These are phyloP conservation scores for Cremastinae sp. DNA, from an alignment of 2,888 invertebrate species.

Conservation along the genomic window DNA sequence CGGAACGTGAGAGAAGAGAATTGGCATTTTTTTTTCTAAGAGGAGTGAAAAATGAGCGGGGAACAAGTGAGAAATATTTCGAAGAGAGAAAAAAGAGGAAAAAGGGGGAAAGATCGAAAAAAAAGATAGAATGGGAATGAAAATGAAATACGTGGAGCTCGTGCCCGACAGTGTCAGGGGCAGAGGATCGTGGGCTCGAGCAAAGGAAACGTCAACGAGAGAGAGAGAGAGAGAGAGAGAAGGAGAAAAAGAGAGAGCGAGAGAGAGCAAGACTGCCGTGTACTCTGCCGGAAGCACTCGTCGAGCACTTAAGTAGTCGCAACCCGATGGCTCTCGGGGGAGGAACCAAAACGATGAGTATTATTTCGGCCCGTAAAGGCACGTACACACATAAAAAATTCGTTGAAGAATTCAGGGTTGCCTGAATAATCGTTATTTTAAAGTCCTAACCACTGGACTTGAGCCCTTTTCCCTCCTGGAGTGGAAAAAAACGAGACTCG, in stretches of 20 bases:
- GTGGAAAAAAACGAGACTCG: not conserved
- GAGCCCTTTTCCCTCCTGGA: slow-evolving; percentile 7
- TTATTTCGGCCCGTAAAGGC: slow-evolving; percentile 57
- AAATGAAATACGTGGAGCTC: no score
- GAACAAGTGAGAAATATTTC: no score
- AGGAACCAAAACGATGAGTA: slow-evolving; percentile 60
- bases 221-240: slow-evolving; percentile 12
- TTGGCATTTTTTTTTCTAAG: no score
- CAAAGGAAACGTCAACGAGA: slow-evolving; percentile 8
- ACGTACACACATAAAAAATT: not conserved
- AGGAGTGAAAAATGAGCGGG: no score
- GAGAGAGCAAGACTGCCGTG: slow-evolving; percentile 63
- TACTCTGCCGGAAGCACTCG: slow-evolving; percentile 68
- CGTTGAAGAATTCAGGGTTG: not conserved
- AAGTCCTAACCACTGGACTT: not conserved
- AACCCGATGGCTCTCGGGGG: slow-evolving; percentile 46
- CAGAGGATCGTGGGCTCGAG: slow-evolving; percentile 7
- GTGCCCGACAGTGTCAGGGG: slow-evolving; percentile 56
- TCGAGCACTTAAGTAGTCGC: slow-evolving; percentile 65
- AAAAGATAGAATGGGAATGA: slow-evolving; percentile 14
- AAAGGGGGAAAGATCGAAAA: not conserved
- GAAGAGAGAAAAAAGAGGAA: slow-evolving; percentile 14
- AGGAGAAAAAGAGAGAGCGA: slow-evolving; percentile 60
- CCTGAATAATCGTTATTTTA: no score
- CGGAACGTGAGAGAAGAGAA: no score